Evolutionary conservation across 2,888 invertebrate genomes (phyloP).

Genomic region (Teinopalpus imperialis): DNA sequence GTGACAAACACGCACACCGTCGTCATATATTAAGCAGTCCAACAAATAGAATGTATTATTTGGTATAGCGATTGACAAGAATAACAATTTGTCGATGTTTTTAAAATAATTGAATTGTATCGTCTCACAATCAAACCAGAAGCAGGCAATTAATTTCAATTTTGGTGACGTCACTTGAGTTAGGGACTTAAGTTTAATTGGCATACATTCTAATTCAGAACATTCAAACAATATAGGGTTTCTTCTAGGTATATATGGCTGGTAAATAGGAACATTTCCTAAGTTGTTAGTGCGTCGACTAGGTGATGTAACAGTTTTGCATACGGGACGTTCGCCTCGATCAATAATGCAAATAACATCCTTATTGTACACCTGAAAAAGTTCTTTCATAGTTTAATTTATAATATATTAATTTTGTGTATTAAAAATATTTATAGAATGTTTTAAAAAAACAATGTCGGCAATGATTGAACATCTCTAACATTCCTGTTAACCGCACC

Average conservation of each 20-base stretch:
- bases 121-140: constrained; percentile 47
- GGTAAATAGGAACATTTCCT: constrained; percentile 52
- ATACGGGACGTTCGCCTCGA: constrained; percentile 45
- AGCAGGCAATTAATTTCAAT: constrained; percentile 51
- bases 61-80: constrained; percentile 51
- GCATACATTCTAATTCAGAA: constrained; percentile 44
- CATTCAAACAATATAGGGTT: constrained; percentile 54
- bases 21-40: constrained; percentile 64
- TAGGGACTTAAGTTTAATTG: constrained; percentile 49
- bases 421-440: no score
- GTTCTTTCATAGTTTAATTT: no score
- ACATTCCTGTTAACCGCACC: no score
- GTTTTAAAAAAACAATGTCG: no score
- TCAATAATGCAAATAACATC: constrained; percentile 61
- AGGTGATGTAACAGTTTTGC: constrained; percentile 39
- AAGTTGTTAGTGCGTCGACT: constrained; percentile 37
- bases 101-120: constrained; percentile 59
- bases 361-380: constrained; percentile 61
- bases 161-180: constrained; percentile 49
- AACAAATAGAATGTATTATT: constrained; percentile 58
- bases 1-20: constrained; percentile 61
- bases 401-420: no score
- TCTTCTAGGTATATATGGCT: constrained; percentile 63
- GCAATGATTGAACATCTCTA: no score
- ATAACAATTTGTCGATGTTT: constrained; percentile 61